Evolutionary conservation across 1,140 invertebrate species (phyloP), one percentile per base, ranked within the genome.

Genomic region (Drosophila pandora): DNA sequence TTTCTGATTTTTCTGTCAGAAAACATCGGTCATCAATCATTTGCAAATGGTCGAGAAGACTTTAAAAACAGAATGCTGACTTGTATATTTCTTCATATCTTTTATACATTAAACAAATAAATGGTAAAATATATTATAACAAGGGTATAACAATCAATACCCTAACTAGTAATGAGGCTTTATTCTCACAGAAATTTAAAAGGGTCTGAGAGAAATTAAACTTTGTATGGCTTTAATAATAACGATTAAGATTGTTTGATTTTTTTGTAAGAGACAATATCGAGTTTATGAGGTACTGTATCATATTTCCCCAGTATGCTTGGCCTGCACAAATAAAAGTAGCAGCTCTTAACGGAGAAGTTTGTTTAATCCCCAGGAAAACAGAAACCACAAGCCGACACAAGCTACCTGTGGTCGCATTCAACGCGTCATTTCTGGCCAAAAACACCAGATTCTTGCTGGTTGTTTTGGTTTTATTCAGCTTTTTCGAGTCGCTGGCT

Each of bases 381-480:
- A 47, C 7, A 47, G 21, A 43, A 68, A 50, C 60, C 77, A 21
- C 64, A 78, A 22, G 23, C 53, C 61, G 64, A 76, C 54, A 45
- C 52, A 61, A 58, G 41, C 52, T 76, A 79, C 47, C 68, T 80
- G 76, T 50, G 81, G 76, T 73, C 67, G 43, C 28, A 67, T 58
- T 68, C 13, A 71, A 34, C 49, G 68, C 64, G 74, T 81, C 49
- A 77, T 48, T 74, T 67, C 30, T 64, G 41, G 13, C 52, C 69
- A 75, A 78, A 76, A 58, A 52, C 54, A 43, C 57, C 53, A 54
- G 48, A 69, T 79, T 49, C 64, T 76, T 50, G 43, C 23, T 65
- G n/a, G n/a, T 32, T 78, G n/a, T 48, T 43, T 43, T 9, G 30
- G 39, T 48, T 69, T 56, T 57, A 50, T 57, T 63, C 30, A n/a